A percentile compares a stretch with the other conserved stretches of the same genome.
Conservation (phyloP, 2,888 invertebrate genomes). For the Chrysotoxum bicinctum region DNA sequence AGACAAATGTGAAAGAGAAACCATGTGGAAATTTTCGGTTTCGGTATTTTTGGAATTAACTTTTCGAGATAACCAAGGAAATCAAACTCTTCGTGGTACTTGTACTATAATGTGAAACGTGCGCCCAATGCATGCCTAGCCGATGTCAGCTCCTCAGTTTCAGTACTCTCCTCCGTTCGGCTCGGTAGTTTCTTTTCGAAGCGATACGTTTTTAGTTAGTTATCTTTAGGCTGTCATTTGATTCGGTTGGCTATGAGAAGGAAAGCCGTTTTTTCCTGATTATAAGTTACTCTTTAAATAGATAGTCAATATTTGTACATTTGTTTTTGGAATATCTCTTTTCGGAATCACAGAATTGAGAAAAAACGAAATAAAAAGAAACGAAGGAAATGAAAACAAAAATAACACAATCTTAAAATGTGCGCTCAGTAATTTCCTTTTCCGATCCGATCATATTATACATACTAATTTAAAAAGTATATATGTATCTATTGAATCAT, state of each 20-base stretch:
- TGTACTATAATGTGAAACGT: conserved; percentile 41
- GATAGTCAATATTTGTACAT: conserved; percentile 34
- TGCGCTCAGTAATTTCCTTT: conserved; percentile 49
- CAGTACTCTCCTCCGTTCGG: conserved; percentile 43
- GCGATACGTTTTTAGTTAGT: conserved; percentile 79
- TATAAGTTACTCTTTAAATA: conserved; percentile 39
- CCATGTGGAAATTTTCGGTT: conserved; percentile 67
- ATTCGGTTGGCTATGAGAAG: conserved; percentile 77
- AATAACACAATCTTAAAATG: conserved; percentile 9
- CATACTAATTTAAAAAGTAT: conserved; percentile 45
- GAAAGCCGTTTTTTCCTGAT: conserved; percentile 35
- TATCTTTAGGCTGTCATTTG: conserved; percentile 79
- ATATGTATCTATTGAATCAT: conserved; percentile 32
- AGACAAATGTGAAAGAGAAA: conserved; percentile 53
- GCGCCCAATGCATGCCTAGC: conserved; percentile 17
- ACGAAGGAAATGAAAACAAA: conserved; percentile 9
- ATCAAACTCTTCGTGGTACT: conserved; percentile 63
- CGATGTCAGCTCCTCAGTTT: conserved; percentile 15
- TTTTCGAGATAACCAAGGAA: conserved; percentile 70
- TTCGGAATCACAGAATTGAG: conserved; percentile 36
- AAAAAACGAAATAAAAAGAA: conserved; percentile 65
- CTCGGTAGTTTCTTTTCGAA: conserved; percentile 70
- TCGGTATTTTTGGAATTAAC: conserved; percentile 71
- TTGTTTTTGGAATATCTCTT: conserved; percentile 38
- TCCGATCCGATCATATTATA: conserved; percentile 38